phyloP scores from a whole-genome alignment of 2,113 vertebrate species.

The Melanerpes aurifrons region DNA sequence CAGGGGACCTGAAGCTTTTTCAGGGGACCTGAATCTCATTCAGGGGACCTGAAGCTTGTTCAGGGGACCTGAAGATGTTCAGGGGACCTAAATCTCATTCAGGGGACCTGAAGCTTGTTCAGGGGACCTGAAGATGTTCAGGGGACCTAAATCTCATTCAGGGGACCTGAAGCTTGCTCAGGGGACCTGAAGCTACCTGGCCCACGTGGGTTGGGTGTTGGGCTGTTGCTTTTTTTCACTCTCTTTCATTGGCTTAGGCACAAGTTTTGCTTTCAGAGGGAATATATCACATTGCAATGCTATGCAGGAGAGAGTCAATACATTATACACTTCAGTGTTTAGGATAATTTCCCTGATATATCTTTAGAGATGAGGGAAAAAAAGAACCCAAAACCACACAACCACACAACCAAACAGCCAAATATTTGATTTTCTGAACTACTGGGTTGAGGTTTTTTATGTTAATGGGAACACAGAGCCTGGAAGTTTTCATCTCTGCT shows the following conservation, averaged over 20 bases:
- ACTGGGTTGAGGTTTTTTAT: fast-evolving
- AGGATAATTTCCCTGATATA: neutral
- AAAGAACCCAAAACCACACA: neutral
- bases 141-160: too few relatives aligned
- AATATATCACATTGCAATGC: neutral
- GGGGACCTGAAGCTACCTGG: neutral
- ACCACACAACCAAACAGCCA: neutral
- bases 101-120: neutral
- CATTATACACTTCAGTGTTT: neutral
- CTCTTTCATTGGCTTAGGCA: neutral
- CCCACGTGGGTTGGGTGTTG: neutral
- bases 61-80: too few relatives aligned
- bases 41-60: neutral
- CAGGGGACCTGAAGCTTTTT: neutral
- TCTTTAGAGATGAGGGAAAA: neutral
- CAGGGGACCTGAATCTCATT: neutral
- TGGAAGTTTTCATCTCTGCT: neutral
- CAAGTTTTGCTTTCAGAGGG: neutral
- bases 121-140: neutral
- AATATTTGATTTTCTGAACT: neutral
- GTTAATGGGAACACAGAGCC: neutral
- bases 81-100: neutral
- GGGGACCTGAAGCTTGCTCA: neutral
- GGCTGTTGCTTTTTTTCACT: neutral
- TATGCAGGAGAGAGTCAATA: neutral